A percentile compares a stretch with the other conserved stretches of the same genome.
Conservation (phyloP, 2,113 vertebrate genomes). For the Proteles cristata region DNA sequence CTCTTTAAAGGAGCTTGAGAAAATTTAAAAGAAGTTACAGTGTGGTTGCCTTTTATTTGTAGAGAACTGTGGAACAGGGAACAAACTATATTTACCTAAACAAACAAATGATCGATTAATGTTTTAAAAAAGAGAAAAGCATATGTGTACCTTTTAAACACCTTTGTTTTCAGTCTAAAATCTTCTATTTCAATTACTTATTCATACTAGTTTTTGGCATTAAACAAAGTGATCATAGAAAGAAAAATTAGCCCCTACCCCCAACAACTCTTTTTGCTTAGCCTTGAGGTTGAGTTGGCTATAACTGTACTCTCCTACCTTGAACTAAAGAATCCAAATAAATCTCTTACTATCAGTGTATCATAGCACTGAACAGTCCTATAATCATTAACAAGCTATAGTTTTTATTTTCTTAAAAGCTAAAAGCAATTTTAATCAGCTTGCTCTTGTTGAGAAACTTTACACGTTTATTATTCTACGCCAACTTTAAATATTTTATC, state of each 20-base stretch:
- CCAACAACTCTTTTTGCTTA: background rate
- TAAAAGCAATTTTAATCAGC: constrained; percentile 43
- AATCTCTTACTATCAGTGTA: background rate
- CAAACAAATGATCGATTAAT: background rate
- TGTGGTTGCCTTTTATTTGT: background rate
- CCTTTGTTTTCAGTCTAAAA: background rate
- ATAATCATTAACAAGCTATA: background rate
- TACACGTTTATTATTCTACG: background rate
- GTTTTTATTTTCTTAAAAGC: background rate
- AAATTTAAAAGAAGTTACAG: background rate
- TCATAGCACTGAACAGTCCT: background rate
- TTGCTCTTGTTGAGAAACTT: constrained; percentile 46
- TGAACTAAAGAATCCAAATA: background rate
- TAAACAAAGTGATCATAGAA: background rate
- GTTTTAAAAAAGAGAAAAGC: background rate
- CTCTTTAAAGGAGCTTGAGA: background rate
- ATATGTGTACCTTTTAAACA: background rate
- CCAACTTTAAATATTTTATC: constrained; percentile 26
- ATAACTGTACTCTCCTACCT: background rate
- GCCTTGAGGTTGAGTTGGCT: background rate
- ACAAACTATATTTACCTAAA: background rate
- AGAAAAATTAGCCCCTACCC: background rate
- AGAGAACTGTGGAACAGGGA: background rate
- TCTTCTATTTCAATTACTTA: constrained; percentile 27
- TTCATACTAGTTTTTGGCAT: background rate